Conservation (phyloP, 2,113 vertebrate species). For the Pteruthius melanotis region DNA sequence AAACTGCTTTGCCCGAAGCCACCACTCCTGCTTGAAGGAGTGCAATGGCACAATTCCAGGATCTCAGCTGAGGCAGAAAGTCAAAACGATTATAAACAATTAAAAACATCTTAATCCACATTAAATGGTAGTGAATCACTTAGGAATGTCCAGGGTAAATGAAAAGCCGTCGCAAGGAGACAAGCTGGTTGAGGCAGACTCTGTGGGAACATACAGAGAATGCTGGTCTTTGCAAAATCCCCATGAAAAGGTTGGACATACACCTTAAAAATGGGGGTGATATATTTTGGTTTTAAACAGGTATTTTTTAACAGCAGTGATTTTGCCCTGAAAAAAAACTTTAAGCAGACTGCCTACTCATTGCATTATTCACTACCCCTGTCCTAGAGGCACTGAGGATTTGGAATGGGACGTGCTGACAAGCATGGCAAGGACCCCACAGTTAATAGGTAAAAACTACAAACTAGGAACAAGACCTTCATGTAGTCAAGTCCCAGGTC, state of each 20-base stretch:
- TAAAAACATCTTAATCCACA: background rate
- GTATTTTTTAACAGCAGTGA: background rate
- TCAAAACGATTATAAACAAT: slow-evolving; percentile 19
- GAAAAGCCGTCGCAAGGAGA: background rate
- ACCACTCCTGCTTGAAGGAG: background rate
- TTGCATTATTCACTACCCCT: background rate
- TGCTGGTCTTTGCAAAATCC: background rate
- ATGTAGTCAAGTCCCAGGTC: background rate
- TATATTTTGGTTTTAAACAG: background rate
- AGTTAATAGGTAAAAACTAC: background rate
- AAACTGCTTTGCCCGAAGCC: background rate
- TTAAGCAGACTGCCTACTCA: background rate
- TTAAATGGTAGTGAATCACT: background rate
- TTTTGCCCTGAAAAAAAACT: background rate
- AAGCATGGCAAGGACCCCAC: background rate
- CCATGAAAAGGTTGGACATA: accelerated
- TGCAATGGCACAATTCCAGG: background rate
- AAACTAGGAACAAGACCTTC: background rate
- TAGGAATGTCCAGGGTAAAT: background rate
- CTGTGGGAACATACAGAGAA: background rate
- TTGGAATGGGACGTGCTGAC: background rate
- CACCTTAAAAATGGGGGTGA: background rate
- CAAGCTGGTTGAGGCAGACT: background rate
- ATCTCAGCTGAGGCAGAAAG: background rate
- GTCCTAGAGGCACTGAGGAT: background rate